phyloP scores from a whole-genome alignment of 2,113 vertebrate genomes.

The Amphiprion percula region DNA sequence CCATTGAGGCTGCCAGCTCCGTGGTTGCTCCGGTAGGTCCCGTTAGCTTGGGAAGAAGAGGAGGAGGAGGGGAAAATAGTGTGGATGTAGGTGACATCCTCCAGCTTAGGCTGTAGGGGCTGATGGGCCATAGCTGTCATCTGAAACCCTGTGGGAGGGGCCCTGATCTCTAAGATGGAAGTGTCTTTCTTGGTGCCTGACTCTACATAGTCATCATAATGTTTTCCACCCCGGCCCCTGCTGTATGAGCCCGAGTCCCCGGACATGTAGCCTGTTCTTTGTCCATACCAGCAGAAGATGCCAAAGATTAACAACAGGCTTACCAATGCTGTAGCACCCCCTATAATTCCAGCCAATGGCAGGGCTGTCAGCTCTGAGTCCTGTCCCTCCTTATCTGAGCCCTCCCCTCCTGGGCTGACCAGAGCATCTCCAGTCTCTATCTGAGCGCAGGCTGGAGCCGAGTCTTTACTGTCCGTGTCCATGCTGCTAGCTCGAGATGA shows the following conservation, averaged over 20 bases:
- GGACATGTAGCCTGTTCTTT: constrained; percentile 89
- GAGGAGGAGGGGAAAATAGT: constrained; percentile 95
- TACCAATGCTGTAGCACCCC: constrained; percentile 90
- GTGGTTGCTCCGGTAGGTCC: constrained; percentile 88
- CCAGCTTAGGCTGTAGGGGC: constrained; percentile 86
- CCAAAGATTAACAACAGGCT: constrained; percentile 91
- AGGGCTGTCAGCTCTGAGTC: constrained; percentile 88
- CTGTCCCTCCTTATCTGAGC: constrained; percentile 84
- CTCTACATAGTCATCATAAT: constrained; percentile 92
- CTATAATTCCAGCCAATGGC: constrained; percentile 92
- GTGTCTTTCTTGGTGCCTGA: constrained; percentile 96
- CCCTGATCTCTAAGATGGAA: constrained; percentile 93
- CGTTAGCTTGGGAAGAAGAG: constrained; percentile 90
- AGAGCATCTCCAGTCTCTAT: constrained; percentile 88
- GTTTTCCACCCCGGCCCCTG: constrained; percentile 84
- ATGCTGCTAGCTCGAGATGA: constrained; percentile 76
- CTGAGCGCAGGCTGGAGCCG: constrained; percentile 90
- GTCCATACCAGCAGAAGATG: constrained; percentile 93
- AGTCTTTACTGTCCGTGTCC: constrained; percentile 87
- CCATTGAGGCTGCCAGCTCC: constrained; percentile 87
- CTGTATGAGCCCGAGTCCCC: constrained; percentile 83
- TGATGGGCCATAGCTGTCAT: constrained; percentile 93
- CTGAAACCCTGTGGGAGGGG: constrained; percentile 88
- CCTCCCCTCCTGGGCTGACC: constrained; percentile 81
- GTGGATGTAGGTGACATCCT: constrained; percentile 93